phyloP scores from a whole-genome alignment of 2,888 invertebrate species.

The Atherix ibis region DNA sequence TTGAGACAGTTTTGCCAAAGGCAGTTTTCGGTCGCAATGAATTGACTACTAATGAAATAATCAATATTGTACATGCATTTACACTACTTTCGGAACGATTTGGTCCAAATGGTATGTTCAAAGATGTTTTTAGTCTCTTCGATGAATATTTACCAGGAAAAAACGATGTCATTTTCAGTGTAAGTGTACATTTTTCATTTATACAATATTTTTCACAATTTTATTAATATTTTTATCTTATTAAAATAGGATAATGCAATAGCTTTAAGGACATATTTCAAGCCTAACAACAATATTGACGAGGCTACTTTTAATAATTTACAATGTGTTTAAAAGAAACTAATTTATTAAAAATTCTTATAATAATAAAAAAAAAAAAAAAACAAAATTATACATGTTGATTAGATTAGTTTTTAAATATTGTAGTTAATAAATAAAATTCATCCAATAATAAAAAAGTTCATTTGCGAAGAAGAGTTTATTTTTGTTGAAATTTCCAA shows the following conservation, averaged over 20 bases:
- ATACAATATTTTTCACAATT: background rate
- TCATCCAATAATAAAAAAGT: too few species aligned
- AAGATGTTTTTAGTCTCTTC: constrained; percentile 30
- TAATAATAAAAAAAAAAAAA: too few species aligned
- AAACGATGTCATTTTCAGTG: constrained; percentile 25
- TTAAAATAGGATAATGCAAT: constrained; percentile 27
- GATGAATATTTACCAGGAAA: constrained; percentile 22
- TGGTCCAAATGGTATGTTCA: constrained; percentile 20
- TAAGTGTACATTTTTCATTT: constrained; percentile 15
- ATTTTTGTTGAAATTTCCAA: too few species aligned
- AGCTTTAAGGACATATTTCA: constrained; percentile 21
- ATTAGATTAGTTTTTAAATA: too few species aligned
- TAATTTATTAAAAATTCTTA: too few species aligned
- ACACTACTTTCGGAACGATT: constrained; percentile 24
- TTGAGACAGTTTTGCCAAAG: constrained; percentile 25
- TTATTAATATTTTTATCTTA: constrained; percentile 1
- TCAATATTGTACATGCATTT: constrained; percentile 27
- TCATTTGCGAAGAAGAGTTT: too few species aligned
- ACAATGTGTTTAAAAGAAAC: constrained; percentile 4
- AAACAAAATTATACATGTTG: too few species aligned
- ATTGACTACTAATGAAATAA: constrained; percentile 23
- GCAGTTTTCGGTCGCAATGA: constrained; percentile 22
- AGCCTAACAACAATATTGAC: constrained; percentile 17
- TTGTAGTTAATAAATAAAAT: too few species aligned
- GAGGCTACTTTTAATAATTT: constrained; percentile 23